phyloP scores from a whole-genome alignment of 2,113 vertebrate genomes.

The Epinephelus lanceolatus region DNA sequence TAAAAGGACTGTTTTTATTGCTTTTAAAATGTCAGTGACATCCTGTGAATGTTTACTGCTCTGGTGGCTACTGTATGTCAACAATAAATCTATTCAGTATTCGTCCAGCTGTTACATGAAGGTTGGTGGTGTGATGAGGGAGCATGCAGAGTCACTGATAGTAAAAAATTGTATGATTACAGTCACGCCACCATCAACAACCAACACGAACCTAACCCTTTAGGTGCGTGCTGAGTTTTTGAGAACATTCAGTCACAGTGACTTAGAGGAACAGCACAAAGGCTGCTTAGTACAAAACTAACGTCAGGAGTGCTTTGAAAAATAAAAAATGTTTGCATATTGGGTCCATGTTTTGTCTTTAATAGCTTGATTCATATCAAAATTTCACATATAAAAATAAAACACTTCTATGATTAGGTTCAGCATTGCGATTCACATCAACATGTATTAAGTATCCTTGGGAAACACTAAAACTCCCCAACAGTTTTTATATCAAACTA shows the following conservation, averaged over 20 bases:
- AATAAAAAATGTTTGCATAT: neutral
- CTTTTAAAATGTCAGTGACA: neutral
- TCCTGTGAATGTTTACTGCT: neutral
- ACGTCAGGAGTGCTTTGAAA: neutral
- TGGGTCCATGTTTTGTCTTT: neutral
- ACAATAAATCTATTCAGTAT: neutral
- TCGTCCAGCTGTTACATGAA: conserved; percentile 25
- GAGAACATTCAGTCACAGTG: neutral
- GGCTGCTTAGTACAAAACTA: neutral
- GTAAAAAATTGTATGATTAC: neutral
- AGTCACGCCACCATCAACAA: conserved; percentile 19
- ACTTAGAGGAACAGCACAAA: neutral
- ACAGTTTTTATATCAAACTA: neutral
- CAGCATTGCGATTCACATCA: conserved; percentile 17
- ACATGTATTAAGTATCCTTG: neutral
- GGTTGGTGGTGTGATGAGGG: conserved; percentile 38
- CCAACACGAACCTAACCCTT: conserved; percentile 2
- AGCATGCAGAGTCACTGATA: conserved; percentile 4
- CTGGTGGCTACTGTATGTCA: neutral
- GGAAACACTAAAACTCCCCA: neutral
- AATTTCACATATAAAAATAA: conserved; percentile 38
- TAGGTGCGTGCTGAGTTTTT: neutral
- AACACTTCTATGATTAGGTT: neutral
- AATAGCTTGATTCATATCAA: neutral
- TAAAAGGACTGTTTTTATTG: neutral